A percentile compares a stretch with the other conserved stretches of the same genome.
phyloP scores from a whole-genome alignment of 2,888 invertebrate species.

The Lucinisca nassula region DNA sequence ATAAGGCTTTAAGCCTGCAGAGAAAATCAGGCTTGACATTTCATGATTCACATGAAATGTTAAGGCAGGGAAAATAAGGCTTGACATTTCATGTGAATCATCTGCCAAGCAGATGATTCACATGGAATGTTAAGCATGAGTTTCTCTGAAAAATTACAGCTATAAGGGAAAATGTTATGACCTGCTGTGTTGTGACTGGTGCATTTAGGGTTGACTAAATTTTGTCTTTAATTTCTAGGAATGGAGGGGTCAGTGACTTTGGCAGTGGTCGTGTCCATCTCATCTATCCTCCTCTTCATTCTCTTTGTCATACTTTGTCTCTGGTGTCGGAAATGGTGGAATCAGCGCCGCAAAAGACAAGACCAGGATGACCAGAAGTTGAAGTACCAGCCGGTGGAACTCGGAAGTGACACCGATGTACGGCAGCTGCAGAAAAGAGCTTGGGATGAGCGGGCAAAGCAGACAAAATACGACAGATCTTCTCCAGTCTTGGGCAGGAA shows the following conservation, averaged over 20 bases:
- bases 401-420: constrained; percentile 46
- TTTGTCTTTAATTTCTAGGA: constrained; percentile 42
- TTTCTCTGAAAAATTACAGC: too few species aligned
- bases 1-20: too few species aligned
- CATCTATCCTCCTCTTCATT: constrained; percentile 41
- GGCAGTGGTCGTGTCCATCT: constrained; percentile 41
- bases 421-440: constrained; percentile 55
- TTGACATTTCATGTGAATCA: too few species aligned
- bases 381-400: constrained; percentile 53
- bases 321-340: constrained; percentile 59
- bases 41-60: too few species aligned
- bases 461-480: constrained; percentile 14
- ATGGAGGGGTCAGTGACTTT: constrained; percentile 55
- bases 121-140: too few species aligned
- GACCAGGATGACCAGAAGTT: constrained; percentile 51
- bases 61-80: too few species aligned
- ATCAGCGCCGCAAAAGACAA: constrained; percentile 27
- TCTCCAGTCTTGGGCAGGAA: constrained; percentile 52
- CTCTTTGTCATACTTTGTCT: constrained; percentile 56
- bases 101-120: too few species aligned
- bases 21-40: too few species aligned
- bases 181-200: too few species aligned
- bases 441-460: constrained; percentile 40
- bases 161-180: too few species aligned
- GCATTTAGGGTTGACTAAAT: too few species aligned